These are phyloP conservation scores for Nematolebias whitei DNA, from an alignment of 2,113 vertebrate species.

Conservation along the genomic window DNA sequence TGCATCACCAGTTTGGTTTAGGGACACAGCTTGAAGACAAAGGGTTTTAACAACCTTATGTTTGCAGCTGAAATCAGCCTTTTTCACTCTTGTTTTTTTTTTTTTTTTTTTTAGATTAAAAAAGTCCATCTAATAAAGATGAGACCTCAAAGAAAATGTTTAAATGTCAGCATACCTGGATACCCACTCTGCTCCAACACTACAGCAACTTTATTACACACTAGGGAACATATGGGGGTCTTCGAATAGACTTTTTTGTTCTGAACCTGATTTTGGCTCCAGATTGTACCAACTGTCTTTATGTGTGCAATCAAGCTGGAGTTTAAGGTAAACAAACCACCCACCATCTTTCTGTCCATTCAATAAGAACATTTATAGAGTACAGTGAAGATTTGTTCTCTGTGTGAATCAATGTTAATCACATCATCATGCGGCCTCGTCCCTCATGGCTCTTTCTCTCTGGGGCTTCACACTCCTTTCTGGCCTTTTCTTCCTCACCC, in stretches of 20 bases:
- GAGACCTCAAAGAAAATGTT: constrained; percentile 13
- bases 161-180: constrained; percentile 14
- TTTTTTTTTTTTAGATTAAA: background rate
- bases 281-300: constrained; percentile 12
- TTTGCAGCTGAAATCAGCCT: background rate
- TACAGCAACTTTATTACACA: background rate
- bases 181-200: constrained; percentile 2
- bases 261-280: constrained; percentile 20
- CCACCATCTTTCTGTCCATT: constrained; percentile 57
- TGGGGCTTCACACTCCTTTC: constrained; percentile 58
- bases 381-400: constrained; percentile 55
- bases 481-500: constrained; percentile 54
- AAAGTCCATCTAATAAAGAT: background rate
- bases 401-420: constrained; percentile 69
- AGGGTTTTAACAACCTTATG: background rate
- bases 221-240: constrained; percentile 16
- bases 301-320: constrained; percentile 30
- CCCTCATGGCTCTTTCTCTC: constrained; percentile 40
- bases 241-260: constrained; percentile 10
- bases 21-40: background rate
- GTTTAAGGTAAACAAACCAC: constrained; percentile 55
- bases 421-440: constrained; percentile 50
- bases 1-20: too few relatives aligned
- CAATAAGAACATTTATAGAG: constrained; percentile 48
- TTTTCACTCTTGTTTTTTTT: background rate